phyloP scores from a whole-genome alignment of 2,888 invertebrate species.

The Danaus chrysippus region DNA sequence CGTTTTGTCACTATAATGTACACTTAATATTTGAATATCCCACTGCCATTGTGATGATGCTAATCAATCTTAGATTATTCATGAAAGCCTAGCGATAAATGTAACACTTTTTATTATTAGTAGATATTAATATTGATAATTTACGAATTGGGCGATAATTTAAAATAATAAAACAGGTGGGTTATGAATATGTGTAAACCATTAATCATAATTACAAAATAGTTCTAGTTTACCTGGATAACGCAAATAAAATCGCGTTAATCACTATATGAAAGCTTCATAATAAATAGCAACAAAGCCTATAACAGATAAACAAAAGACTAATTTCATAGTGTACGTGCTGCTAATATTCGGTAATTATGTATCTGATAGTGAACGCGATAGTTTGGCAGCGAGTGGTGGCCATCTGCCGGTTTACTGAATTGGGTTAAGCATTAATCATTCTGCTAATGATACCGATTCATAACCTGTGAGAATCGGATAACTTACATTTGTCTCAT shows the following conservation, averaged over 20 bases:
- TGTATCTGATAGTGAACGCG: constrained; percentile 29
- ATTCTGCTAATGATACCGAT: constrained; percentile 42
- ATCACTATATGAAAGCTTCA: constrained; percentile 25
- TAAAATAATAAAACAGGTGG: background rate
- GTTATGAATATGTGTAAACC: background rate
- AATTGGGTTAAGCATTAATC: constrained; percentile 52
- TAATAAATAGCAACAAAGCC: constrained; percentile 29
- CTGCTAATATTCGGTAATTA: constrained; percentile 30
- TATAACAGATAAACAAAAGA: constrained; percentile 30
- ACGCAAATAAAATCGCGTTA: constrained; percentile 26
- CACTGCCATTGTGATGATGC: constrained; percentile 2
- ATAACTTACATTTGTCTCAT: constrained; percentile 9
- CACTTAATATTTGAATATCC: constrained; percentile 8
- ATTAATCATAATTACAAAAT: background rate
- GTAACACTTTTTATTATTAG: background rate
- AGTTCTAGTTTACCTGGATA: background rate
- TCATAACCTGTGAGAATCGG: constrained; percentile 34
- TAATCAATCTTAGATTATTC: too few species aligned
- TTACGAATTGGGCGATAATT: background rate
- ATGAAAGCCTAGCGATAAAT: background rate
- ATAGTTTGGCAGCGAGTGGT: constrained; percentile 39
- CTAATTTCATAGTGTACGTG: constrained; percentile 28
- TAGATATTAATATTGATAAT: background rate
- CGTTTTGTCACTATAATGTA: constrained; percentile 15
- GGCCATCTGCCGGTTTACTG: constrained; percentile 37